Percentiles rank a stretch among this genome's conserved stretches.
These are phyloP conservation scores for Oithona nana DNA, from an alignment of 2,888 invertebrate genomes.

Conservation along the genomic window DNA sequence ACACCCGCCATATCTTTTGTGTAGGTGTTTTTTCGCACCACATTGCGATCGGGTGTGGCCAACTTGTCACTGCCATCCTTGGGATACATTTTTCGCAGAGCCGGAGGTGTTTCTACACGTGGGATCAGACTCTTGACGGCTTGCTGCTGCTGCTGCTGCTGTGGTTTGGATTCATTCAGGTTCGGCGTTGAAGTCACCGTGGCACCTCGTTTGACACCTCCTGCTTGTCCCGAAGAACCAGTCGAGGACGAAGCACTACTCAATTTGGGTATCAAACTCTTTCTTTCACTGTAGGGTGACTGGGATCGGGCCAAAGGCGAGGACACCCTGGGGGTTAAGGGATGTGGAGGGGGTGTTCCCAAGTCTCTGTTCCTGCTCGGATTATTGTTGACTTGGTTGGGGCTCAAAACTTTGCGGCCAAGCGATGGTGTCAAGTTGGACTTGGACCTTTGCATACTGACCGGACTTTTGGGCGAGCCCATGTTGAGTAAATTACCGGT, in stretches of 20 bases:
- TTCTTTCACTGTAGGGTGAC: slow-evolving; percentile 19
- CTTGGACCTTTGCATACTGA: slow-evolving; percentile 7
- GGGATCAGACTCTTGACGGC: slow-evolving; percentile 13
- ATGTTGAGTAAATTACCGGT: slow-evolving; percentile 1
- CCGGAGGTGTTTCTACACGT: slow-evolving; percentile 14
- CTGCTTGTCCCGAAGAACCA: too few species aligned
- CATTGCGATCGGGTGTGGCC: slow-evolving; percentile 15
- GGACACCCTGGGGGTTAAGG: not conserved
- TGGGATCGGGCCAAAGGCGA: slow-evolving; percentile 16
- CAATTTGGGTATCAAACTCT: slow-evolving; percentile 19
- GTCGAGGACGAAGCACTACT: too few species aligned
- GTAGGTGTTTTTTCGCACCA: slow-evolving; percentile 15
- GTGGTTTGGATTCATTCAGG: not conserved
- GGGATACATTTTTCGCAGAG: slow-evolving; percentile 15
- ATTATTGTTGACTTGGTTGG: not conserved
- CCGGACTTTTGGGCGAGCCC: slow-evolving; percentile 1
- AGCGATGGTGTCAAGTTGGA: slow-evolving; percentile 9
- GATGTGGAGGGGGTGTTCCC: slow-evolving; percentile 16
- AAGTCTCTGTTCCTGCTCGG: not conserved
- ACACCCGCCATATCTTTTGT: slow-evolving; percentile 11
- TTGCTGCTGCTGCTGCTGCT: too few species aligned
- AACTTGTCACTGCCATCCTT: slow-evolving; percentile 7
- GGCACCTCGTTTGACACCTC: not conserved
- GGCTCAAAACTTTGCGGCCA: slow-evolving; percentile 8
- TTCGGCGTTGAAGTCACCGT: not conserved